Percentiles rank a stretch among this genome's conserved stretches.
phyloP scores from a whole-genome alignment of 2,113 vertebrate species.

The Phoenicopterus ruber region DNA sequence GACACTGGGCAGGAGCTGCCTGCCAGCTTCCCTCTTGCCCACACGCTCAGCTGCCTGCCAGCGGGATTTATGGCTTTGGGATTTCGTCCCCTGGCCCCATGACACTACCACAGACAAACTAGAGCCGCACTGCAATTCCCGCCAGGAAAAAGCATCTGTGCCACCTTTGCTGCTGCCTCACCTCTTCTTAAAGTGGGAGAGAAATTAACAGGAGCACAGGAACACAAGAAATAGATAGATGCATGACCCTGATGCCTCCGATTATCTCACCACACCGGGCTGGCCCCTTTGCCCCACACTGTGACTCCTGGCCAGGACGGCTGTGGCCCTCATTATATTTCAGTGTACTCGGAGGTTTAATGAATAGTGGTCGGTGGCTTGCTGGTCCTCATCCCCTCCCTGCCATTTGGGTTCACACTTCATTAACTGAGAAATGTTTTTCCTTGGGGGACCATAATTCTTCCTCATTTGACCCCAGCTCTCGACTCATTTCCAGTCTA shows the following conservation, averaged over 20 bases:
- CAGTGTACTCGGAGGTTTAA: background rate
- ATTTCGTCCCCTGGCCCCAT: background rate
- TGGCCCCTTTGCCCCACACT: background rate
- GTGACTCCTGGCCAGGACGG: background rate
- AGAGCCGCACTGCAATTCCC: background rate
- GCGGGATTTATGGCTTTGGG: background rate
- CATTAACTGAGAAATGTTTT: conserved; percentile 27
- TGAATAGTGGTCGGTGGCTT: background rate
- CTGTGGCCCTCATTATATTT: background rate
- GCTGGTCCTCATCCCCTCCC: background rate
- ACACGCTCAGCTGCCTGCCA: background rate
- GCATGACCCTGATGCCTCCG: background rate
- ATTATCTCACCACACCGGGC: background rate
- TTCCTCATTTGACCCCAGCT: background rate
- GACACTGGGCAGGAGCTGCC: background rate
- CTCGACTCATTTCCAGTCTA: background rate
- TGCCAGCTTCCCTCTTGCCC: background rate
- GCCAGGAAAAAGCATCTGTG: background rate
- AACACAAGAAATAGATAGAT: background rate
- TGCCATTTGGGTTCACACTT: conserved; percentile 7
- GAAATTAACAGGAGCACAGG: background rate
- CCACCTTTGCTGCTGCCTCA: background rate
- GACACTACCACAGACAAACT: background rate
- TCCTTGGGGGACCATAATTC: background rate
- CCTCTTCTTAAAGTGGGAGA: background rate